Percentiles rank a stretch among this genome's conserved stretches.
Evolutionary conservation across 2,797 vertebrate genomes (phyloP).

Genomic region (Coregonus suidteri): DNA sequence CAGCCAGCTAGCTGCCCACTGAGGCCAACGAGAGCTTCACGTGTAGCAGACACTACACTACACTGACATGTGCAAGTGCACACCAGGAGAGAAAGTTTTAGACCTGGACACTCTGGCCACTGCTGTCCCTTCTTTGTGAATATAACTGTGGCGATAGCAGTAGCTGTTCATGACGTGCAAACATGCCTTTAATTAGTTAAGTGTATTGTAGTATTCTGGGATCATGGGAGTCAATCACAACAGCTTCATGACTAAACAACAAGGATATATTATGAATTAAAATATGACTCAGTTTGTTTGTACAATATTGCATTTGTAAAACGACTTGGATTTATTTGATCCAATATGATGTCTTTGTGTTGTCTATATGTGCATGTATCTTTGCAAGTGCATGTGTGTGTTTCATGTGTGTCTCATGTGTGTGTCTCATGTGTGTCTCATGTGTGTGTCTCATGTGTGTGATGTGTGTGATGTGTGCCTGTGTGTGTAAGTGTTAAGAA

Average conservation of each 20-base stretch:
- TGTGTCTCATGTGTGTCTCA: neutral
- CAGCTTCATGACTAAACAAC: too few species aligned
- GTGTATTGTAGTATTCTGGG: neutral
- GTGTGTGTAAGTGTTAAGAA: neutral
- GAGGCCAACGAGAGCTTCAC: constrained; percentile 29
- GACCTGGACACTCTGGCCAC: neutral
- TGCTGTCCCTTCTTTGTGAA: neutral
- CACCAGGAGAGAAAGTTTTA: constrained; percentile 9
- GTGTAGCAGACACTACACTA: constrained; percentile 40
- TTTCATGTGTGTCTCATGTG: neutral
- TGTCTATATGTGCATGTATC: too few species aligned
- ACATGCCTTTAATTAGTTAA: neutral
- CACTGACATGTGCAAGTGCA: constrained; percentile 11
- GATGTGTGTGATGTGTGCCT: constrained; percentile 4
- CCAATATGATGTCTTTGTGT: too few species aligned
- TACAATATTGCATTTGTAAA: too few species aligned
- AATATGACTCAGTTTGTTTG: too few species aligned
- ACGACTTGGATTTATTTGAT: too few species aligned
- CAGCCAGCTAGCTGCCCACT: constrained; percentile 13
- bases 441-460: neutral
- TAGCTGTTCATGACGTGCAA: neutral
- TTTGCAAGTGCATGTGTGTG: too few species aligned
- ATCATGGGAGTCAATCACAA: neutral
- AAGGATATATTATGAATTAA: too few species aligned
- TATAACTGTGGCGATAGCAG: neutral